phyloP scores from a whole-genome alignment of 1,140 invertebrate species.

The Zaprionus ornatus region DNA sequence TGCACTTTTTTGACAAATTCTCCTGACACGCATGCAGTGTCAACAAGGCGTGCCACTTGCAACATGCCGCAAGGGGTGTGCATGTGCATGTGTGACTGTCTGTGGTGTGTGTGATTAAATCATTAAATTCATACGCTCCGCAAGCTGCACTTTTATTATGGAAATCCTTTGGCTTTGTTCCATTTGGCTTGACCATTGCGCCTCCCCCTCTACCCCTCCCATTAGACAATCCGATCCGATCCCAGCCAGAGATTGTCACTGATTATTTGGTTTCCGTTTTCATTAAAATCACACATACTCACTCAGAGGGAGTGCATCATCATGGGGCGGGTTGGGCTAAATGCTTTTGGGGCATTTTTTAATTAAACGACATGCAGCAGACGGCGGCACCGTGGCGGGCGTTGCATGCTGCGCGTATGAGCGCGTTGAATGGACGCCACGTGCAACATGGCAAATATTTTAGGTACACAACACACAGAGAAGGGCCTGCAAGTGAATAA shows the following conservation, averaged over 20 bases:
- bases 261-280: conserved; percentile 80
- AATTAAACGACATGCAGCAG: conserved; percentile 73
- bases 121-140: conserved; percentile 80
- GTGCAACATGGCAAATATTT: conserved; percentile 78
- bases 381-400: conserved; percentile 31
- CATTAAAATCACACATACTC: conserved; percentile 64
- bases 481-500: conserved; percentile 10
- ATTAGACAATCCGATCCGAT: conserved; percentile 6
- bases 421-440: conserved; percentile 40
- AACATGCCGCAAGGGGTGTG: conserved; percentile 18
- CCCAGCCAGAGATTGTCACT: conserved; percentile 67
- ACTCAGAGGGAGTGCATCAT: conserved; percentile 5
- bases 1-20: conserved; percentile 81
- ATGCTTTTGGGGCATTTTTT: conserved; percentile 83
- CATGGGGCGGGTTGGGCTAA: conserved; percentile 55
- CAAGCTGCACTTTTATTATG: conserved; percentile 70
- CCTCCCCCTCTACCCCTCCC: conserved; percentile 13
- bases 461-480: conserved; percentile 43
- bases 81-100: not conserved
- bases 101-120: conserved; percentile 67
- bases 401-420: conserved; percentile 51
- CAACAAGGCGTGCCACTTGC: conserved; percentile 66
- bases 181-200: conserved; percentile 60
- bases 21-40: conserved; percentile 76
- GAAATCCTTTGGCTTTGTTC: conserved; percentile 53